Percentiles rank a stretch among this genome's conserved stretches.
Evolutionary conservation across 1,140 invertebrate genomes (phyloP).

Genomic region (Potamilus streckersoni): DNA sequence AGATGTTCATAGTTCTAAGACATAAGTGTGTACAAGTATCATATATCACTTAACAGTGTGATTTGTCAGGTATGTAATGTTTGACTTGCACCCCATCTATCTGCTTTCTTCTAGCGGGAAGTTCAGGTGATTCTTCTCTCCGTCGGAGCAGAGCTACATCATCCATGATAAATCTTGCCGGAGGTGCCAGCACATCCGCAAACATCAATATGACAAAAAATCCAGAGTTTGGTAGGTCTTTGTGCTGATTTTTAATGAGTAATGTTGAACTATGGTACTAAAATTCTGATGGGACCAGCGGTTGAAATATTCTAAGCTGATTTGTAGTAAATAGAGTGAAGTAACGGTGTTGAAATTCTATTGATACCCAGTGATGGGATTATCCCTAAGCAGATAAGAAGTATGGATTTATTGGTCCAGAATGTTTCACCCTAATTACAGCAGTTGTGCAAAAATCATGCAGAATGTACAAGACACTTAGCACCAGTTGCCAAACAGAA

Average conservation of each 20-base stretch:
- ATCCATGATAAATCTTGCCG: slow-evolving; percentile 54
- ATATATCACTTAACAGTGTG: not conserved
- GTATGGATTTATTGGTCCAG: not conserved
- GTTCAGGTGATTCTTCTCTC: slow-evolving; percentile 49
- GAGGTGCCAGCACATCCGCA: slow-evolving; percentile 35
- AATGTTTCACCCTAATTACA: not conserved
- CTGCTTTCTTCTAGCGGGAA: slow-evolving; percentile 53
- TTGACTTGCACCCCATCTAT: slow-evolving; percentile 22
- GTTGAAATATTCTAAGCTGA: not conserved
- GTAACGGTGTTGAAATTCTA: not conserved
- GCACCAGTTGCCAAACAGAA: too few species aligned
- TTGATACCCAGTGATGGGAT: not conserved
- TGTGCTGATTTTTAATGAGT: not conserved
- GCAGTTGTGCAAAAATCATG: too few species aligned
- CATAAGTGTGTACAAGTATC: not conserved
- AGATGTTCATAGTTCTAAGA: not conserved
- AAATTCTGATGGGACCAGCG: not conserved
- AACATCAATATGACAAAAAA: slow-evolving; percentile 43
- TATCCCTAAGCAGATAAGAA: not conserved
- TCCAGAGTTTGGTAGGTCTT: slow-evolving; percentile 55
- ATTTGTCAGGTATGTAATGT: slow-evolving; percentile 4
- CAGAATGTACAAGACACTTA: too few species aligned
- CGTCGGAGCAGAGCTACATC: slow-evolving; percentile 48
- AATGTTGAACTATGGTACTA: not conserved
- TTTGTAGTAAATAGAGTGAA: not conserved